These are phyloP conservation scores for Omphaloscelis lunosa DNA, from an alignment of 2,888 invertebrate species.

Conservation along the genomic window DNA sequence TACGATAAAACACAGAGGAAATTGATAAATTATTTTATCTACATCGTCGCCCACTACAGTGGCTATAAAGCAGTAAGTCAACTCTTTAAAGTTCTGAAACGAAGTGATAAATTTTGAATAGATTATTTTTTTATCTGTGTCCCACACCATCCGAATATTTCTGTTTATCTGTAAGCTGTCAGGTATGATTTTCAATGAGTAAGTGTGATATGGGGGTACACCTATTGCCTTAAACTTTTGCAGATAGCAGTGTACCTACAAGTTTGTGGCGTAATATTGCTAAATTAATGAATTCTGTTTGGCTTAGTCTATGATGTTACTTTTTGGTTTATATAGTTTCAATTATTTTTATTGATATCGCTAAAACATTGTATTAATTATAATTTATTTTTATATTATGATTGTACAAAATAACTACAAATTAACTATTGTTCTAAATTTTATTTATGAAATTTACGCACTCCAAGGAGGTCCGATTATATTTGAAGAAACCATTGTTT, in stretches of 20 bases:
- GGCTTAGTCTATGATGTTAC: no score
- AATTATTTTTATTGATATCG: no score
- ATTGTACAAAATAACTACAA: no score
- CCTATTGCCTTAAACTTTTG: conserved; percentile 4
- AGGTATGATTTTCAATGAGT: conserved; percentile 19
- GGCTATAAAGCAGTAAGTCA: conserved; percentile 64
- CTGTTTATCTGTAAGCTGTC: conserved; percentile 35
- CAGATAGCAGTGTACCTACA: conserved; percentile 6
- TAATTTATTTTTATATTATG: no score
- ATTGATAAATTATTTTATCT: conserved; percentile 75
- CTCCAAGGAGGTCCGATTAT: no score
- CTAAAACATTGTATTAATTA: no score
- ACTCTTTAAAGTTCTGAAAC: conserved; percentile 43
- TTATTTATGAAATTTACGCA: no score
- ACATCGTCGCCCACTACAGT: conserved; percentile 55
- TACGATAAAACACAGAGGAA: conserved; percentile 68
- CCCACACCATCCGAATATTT: conserved; percentile 37
- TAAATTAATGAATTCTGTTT: no score
- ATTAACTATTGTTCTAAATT: no score
- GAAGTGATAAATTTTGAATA: conserved; percentile 34
- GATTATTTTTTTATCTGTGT: conserved; percentile 27
- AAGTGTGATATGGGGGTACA: background rate
- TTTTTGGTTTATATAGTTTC: no score
- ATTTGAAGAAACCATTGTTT: no score
- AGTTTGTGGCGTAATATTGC: no score